Base-by-base conservation (phyloP, 2,888 invertebrate species). In the Heliconius ismenius region DNA sequence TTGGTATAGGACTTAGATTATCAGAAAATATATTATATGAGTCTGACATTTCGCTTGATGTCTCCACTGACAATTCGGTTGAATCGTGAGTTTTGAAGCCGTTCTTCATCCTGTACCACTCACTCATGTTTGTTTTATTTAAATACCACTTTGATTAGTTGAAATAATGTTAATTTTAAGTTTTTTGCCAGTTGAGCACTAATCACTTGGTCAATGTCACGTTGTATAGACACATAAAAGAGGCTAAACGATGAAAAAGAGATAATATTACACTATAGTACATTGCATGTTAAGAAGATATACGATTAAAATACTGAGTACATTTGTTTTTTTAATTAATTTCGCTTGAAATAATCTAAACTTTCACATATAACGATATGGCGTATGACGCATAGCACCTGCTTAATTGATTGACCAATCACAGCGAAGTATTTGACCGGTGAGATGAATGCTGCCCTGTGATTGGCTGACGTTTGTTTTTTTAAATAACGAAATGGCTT, bases 11-110 rank as follows among this genome's bases (percentile, higher is more conserved):
- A 83, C 95, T 95, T 81, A 95, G 90, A 88, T 95, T 96, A 77
- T 94, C 95, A 82, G 95, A 95, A 84, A 95, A 94, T 84, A 91
- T 88, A 85, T 96, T 96, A 84, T 95, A 95, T 39, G 93, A 90
- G 86, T 95, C 95, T 86, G 96, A 95, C 91, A 96, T 95, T 89
- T 96, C 96, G 90, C 95, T 95, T 81, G 96, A 95, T 82, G 92
- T 95, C 90, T 95, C 95, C 83, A 92, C 93, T 79, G 95, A 95
- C 82, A 95, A 87, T 88, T 95, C 95, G 79, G 95, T 95, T 78
- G 95, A 94, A 88, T 93, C 89, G 81, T 87, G 87, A 78, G 91
- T 90, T 68, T 85, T 88, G 82, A 86, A 89, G 80, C 89, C 90
- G 74, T 87, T 87, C 83, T 90, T 92, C 92, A 92, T 92, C 86